phyloP scores from a whole-genome alignment of 2,888 invertebrate species.

The Pristionchus fissidentatus region DNA sequence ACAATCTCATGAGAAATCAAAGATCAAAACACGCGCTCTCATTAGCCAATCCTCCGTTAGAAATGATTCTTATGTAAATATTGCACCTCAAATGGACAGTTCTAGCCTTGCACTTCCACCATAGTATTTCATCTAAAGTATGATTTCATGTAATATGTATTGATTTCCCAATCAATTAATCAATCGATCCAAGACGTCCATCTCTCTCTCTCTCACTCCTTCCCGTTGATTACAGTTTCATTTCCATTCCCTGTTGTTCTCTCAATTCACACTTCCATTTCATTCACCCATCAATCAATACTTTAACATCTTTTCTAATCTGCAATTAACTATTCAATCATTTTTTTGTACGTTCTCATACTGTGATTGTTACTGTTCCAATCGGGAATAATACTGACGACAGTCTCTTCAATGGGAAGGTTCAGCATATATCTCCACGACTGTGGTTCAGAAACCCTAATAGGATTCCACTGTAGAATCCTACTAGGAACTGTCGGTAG shows the following conservation, averaged over 20 bases:
- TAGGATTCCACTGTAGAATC: too few relatives aligned
- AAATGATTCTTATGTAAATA: slow-evolving; percentile 16
- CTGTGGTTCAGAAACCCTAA: too few relatives aligned
- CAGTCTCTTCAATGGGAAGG: too few relatives aligned
- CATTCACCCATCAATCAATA: slow-evolving; percentile 12
- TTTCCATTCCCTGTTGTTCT: slow-evolving; percentile 8
- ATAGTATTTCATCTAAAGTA: slow-evolving; percentile 11
- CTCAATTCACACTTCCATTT: slow-evolving; percentile 33
- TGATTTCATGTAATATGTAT: not conserved
- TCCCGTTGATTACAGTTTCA: slow-evolving; percentile 19
- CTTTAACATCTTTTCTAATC: too few relatives aligned
- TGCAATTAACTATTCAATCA: slow-evolving; percentile 5
- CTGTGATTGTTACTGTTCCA: too few relatives aligned
- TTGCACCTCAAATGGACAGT: not conserved
- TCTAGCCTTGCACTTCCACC: slow-evolving; percentile 12
- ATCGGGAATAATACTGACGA: too few relatives aligned
- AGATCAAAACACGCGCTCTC: not conserved
- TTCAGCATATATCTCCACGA: too few relatives aligned
- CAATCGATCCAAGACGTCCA: too few relatives aligned
- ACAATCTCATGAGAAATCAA: slow-evolving; percentile 25
- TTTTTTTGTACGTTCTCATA: too few relatives aligned
- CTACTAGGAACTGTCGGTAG: too few relatives aligned
- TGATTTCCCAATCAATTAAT: slow-evolving; percentile 10
- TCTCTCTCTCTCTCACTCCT: not conserved
- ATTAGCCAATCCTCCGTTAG: not conserved